A percentile compares a stretch with the other conserved stretches of the same genome.
Evolutionary conservation across 2,888 invertebrate species (phyloP).

Genomic region (Orchesella flavescens): DNA sequence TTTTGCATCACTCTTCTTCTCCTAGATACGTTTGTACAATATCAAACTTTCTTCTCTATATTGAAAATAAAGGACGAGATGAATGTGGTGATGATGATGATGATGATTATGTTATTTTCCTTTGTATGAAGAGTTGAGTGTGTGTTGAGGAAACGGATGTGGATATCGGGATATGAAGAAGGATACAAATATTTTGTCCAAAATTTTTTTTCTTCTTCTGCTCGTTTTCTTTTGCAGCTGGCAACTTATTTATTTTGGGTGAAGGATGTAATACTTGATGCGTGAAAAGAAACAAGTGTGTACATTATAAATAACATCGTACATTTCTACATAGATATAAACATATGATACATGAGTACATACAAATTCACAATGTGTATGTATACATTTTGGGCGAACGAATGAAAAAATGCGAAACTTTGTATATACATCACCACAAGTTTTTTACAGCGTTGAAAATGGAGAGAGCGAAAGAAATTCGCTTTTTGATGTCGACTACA

Average conservation of each 20-base stretch:
- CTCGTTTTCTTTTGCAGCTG: neutral
- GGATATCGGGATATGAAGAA: neutral
- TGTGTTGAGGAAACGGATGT: slow-evolving; percentile 1
- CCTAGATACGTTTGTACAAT: no score
- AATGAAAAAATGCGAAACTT: no score
- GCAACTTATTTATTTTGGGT: neutral
- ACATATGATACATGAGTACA: neutral
- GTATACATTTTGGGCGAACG: neutral
- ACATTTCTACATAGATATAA: neutral
- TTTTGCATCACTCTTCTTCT: neutral
- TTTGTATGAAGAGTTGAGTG: neutral
- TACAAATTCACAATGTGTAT: neutral
- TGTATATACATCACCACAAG: no score
- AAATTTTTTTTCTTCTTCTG: neutral
- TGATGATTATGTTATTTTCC: neutral
- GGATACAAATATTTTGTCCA: neutral
- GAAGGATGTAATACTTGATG: neutral
- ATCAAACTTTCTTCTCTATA: neutral
- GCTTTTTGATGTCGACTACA: no score
- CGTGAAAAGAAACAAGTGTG: slow-evolving; percentile 22
- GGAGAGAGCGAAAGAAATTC: no score
- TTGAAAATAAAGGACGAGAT: neutral
- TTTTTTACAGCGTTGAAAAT: no score
- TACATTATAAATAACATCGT: slow-evolving; percentile 5
- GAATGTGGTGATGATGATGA: neutral